Conservation (phyloP, 1,140 invertebrate genomes). For the Cepaea nemoralis region DNA sequence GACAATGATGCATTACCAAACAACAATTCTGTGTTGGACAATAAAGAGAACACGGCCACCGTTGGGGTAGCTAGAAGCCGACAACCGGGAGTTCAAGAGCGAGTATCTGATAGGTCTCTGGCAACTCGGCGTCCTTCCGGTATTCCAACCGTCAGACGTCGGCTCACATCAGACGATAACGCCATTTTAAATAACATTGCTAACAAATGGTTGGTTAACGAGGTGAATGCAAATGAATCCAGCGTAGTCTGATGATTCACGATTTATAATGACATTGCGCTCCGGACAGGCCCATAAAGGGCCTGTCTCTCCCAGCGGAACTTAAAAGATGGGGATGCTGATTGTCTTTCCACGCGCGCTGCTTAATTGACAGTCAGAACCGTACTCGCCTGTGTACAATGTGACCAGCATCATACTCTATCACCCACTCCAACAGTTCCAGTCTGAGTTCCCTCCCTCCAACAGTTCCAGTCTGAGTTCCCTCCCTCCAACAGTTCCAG, state of each 20-base stretch:
- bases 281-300: no score
- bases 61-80: not conserved
- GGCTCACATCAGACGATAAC: constrained; percentile 30
- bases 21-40: not conserved
- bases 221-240: not conserved
- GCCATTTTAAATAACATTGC: not conserved
- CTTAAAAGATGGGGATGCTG: no score
- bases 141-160: constrained; percentile 41
- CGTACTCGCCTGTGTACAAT: no score
- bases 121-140: constrained; percentile 44
- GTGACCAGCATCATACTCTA: no score
- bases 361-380: no score
- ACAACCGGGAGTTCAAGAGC: not conserved
- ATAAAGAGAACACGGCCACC: not conserved
- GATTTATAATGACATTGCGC: no score
- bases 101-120: not conserved
- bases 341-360: no score
- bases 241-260: not conserved
- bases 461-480: no score
- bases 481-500: no score
- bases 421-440: no score
- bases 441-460: no score
- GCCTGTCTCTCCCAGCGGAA: no score
- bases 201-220: not conserved
- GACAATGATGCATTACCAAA: not conserved